Base-by-base conservation (phyloP, 1,140 invertebrate species). In the Megalopta genalis region DNA sequence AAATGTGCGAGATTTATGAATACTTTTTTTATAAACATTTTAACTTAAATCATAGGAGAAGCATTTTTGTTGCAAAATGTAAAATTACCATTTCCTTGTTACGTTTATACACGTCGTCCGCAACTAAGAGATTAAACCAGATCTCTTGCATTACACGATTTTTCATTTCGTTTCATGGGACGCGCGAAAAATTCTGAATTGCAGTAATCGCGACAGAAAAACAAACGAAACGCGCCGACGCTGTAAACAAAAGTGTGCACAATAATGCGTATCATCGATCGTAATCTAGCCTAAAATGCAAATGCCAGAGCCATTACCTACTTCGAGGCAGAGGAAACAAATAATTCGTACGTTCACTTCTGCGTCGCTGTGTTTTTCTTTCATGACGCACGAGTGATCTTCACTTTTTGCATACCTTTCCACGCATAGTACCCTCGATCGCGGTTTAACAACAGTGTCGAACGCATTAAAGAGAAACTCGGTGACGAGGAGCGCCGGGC, bases 401-500 rank as follows among this genome's bases (percentile, higher is more conserved):
- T 57, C 25, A 14, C 16, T 23, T 18, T 42, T 68, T 54, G 63
- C 66, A 49, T 57, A 71, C 57, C 52, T 70, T 32, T 80, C 52
- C 42, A 72, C 62, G 60, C 42, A 72, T 12, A 42, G 16, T 10
- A 32, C 16, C 14, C 23, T 23, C 54, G 23, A 59, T 72, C 74
- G 16, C 57, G 37, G 54, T 32, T 32, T 3, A 68, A 54, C 37
- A 52, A 18, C 59, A 66, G 54, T 23, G 54, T 80, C 49, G 46
- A 49, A 72, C 39, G 9, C 32, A 81, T 85, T 84, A 77, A 81
- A 77, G 83, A 85, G 83, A 85, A 85, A 85, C 70, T 84, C 81
- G 32, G 70, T 68, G 68, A 42, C 39, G 39, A 77, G 57, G 42
- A 25, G 23, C 42, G 10, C 23, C 10, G 23, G 37, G 32, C 32